These are phyloP conservation scores for Phaethon lepturus DNA, from an alignment of 2,113 vertebrate genomes.

Conservation along the genomic window DNA sequence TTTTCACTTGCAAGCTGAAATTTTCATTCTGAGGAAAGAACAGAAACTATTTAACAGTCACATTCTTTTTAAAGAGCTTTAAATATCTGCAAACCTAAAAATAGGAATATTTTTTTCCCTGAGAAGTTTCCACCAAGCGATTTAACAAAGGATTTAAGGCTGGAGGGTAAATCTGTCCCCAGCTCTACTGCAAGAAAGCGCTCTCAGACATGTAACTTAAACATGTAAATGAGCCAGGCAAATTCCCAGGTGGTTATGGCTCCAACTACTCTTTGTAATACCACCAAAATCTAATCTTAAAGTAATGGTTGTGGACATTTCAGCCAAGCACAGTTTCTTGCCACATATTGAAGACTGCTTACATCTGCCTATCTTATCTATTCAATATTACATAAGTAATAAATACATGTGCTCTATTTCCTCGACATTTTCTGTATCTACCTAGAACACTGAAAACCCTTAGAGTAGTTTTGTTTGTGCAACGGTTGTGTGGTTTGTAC, in stretches of 20 bases:
- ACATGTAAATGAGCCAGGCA: neutral
- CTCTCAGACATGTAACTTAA: neutral
- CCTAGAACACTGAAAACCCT: neutral
- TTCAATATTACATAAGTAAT: neutral
- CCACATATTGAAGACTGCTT: rapidly evolving
- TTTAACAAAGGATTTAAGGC: neutral
- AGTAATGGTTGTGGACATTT: neutral
- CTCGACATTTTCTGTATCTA: neutral
- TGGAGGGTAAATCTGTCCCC: neutral
- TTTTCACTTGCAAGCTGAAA: conserved; percentile 70
- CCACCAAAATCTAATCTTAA: neutral
- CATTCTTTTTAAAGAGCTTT: conserved; percentile 29
- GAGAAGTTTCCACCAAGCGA: conserved; percentile 30
- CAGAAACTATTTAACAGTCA: conserved; percentile 17
- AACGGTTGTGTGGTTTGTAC: neutral
- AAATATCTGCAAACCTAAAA: conserved; percentile 65
- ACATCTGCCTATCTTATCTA: neutral
- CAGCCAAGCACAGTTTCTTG: neutral
- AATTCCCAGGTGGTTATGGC: neutral
- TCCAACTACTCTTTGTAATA: neutral
- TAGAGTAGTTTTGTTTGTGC: neutral
- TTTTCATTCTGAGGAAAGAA: conserved; percentile 33
- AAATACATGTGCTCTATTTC: neutral
- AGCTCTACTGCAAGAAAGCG: neutral
- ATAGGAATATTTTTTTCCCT: neutral